These are phyloP conservation scores for Notospermus geniculatus DNA, from an alignment of 1,140 invertebrate species.

Conservation along the genomic window DNA sequence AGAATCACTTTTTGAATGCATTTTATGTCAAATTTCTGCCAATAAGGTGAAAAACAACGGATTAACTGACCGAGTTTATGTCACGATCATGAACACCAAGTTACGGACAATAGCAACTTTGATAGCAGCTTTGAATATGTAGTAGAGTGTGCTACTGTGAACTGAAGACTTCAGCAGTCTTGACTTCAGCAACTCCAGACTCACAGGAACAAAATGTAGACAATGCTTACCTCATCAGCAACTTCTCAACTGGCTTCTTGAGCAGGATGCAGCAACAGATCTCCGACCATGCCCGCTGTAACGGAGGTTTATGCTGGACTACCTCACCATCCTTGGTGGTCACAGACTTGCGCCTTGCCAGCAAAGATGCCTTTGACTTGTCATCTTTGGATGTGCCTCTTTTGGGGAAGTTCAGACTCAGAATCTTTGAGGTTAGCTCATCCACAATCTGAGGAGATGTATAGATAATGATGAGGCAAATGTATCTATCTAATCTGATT, in stretches of 20 bases:
- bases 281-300: slow-evolving; percentile 51
- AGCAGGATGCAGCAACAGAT: slow-evolving; percentile 67
- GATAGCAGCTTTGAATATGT: no score
- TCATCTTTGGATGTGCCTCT: slow-evolving; percentile 38
- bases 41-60: no score
- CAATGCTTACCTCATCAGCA: slow-evolving; percentile 66
- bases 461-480: background rate
- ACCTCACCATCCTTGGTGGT: slow-evolving; percentile 15
- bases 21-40: no score
- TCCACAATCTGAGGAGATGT: slow-evolving; percentile 56
- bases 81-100: no score
- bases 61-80: no score
- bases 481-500: background rate
- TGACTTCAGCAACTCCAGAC: no score
- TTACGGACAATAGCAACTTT: no score
- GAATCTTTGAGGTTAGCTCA: slow-evolving; percentile 61
- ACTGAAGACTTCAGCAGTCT: no score
- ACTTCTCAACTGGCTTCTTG: slow-evolving; percentile 74
- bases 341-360: slow-evolving; percentile 3
- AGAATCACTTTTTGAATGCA: no score
- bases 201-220: no score
- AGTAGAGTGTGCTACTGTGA: no score
- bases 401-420: slow-evolving; percentile 62
- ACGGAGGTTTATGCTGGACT: slow-evolving; percentile 31
- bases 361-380: slow-evolving; percentile 23